phyloP scores from a whole-genome alignment of 1,140 invertebrate species.

The Drosophila sp. region DNA sequence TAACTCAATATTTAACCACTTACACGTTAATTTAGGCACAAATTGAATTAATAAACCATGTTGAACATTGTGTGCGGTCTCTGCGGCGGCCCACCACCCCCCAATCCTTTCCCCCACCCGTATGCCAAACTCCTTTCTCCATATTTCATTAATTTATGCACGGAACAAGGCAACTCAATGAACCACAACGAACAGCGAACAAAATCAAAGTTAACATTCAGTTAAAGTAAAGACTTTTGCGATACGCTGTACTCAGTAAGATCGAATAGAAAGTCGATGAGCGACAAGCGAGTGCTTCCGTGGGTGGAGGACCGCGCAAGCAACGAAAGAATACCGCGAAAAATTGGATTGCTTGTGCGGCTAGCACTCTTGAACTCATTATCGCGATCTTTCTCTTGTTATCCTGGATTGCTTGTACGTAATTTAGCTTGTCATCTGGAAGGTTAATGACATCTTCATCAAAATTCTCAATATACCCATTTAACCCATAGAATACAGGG shows the following conservation, averaged over 20 bases:
- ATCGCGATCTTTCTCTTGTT: too few relatives aligned
- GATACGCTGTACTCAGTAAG: not conserved
- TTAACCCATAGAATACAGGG: not conserved
- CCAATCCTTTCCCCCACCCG: constrained; percentile 22
- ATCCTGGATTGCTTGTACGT: too few relatives aligned
- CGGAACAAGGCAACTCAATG: constrained; percentile 68
- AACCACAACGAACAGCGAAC: constrained; percentile 46
- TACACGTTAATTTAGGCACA: constrained; percentile 83
- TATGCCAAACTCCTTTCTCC: constrained; percentile 58
- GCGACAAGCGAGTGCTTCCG: too few relatives aligned
- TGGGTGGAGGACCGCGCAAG: too few relatives aligned
- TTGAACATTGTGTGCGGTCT: constrained; percentile 81
- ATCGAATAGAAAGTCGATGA: constrained; percentile 1
- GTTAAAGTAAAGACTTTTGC: not conserved
- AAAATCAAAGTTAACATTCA: not conserved
- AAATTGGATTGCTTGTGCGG: too few relatives aligned
- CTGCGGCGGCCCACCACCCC: not conserved
- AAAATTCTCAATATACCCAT: not conserved
- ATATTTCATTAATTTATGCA: constrained; percentile 82
- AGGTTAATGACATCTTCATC: constrained; percentile 12
- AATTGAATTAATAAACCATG: constrained; percentile 83
- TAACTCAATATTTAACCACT: constrained; percentile 82
- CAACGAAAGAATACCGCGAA: too few relatives aligned
- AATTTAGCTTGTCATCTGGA: too few relatives aligned
- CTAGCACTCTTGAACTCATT: too few relatives aligned